Base-by-base conservation (phyloP, 2,888 invertebrate species). In the Pantelozetes paolii region DNA sequence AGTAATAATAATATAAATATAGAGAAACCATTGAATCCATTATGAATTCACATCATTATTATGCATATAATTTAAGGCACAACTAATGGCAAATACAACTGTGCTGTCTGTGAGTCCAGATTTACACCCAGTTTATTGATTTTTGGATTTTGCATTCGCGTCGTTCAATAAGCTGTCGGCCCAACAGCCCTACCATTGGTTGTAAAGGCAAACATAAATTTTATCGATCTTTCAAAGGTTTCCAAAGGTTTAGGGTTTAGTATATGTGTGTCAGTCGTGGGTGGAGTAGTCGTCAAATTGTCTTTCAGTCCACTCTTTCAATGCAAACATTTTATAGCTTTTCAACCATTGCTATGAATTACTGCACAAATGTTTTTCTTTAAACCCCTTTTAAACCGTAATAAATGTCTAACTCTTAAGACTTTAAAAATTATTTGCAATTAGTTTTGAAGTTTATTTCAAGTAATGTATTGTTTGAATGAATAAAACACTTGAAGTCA, bases 181-280 rank as follows among this genome's bases (percentile, higher is more conserved):
- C 50, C 50, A n/a, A 50, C 50, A 50, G n/a, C 15, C 50, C 5
- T 15, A 18, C 50, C 20, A 50, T 50, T 50, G 50, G 50, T 15
- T 18, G 20, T 18, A 15, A 9, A 8, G 50, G 50, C 50, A 50
- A 50, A 50, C 50, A 50, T 50, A 50, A 50, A 50, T 8, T 50
- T 50, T 50, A 50, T 50, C 50, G 50, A 50, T 50, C 15, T 50
- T 50, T 20, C 50, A 50, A 50, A 50, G n/a, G n/a, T 50, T 50
- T 50, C 45, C 15, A 42, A 42, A 42, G 15, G 45, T 42, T 42
- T 42, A 15, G 36, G 50, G 50, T 5, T 50, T 50, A 50, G 50
- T 50, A 15, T 50, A 50, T n/a, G 50, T 50, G 18, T 9, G 5
- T 15, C 50, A 50, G 18, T 50, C 3, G 50, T 50, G 50, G 50